A percentile compares a stretch with the other conserved stretches of the same genome.
Conservation (phyloP, 1,140 invertebrate species). For the Camponotus floridanus region DNA sequence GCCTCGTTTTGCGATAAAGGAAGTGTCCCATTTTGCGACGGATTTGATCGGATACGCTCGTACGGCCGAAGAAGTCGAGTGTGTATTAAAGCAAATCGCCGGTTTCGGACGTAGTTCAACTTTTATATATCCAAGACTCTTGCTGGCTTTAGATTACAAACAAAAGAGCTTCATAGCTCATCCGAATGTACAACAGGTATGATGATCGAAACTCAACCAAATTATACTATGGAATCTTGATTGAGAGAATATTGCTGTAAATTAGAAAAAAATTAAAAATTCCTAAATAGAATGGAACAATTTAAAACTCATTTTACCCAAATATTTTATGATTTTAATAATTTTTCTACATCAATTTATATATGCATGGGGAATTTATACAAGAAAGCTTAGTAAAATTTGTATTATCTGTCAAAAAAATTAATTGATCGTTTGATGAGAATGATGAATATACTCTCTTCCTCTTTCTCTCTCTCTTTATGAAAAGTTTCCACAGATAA, state of each 20-base stretch:
- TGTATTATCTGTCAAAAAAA: too few relatives aligned
- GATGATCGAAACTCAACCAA: constrained; percentile 6
- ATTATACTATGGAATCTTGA: background rate
- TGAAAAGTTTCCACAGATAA: background rate
- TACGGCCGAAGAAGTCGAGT: constrained; percentile 90
- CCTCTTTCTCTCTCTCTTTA: too few relatives aligned
- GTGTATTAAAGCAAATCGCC: constrained; percentile 87
- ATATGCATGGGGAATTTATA: too few relatives aligned
- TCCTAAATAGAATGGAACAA: too few relatives aligned
- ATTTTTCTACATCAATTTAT: too few relatives aligned
- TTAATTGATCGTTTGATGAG: too few relatives aligned
- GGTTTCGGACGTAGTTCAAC: constrained; percentile 81
- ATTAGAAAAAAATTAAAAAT: constrained; percentile 10
- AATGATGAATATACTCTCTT: background rate
- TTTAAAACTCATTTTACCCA: too few relatives aligned
- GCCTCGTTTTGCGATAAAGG: constrained; percentile 39
- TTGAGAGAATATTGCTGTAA: background rate
- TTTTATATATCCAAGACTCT: constrained; percentile 87
- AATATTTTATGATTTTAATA: too few relatives aligned
- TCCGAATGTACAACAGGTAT: constrained; percentile 90
- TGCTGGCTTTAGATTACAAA: constrained; percentile 90
- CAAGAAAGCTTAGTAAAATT: too few relatives aligned
- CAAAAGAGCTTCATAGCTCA: constrained; percentile 92
- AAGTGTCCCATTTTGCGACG: constrained; percentile 73
- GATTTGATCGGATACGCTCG: constrained; percentile 86